Evolutionary conservation across 1,140 invertebrate genomes (phyloP).

Genomic region (Halesus radiatus): DNA sequence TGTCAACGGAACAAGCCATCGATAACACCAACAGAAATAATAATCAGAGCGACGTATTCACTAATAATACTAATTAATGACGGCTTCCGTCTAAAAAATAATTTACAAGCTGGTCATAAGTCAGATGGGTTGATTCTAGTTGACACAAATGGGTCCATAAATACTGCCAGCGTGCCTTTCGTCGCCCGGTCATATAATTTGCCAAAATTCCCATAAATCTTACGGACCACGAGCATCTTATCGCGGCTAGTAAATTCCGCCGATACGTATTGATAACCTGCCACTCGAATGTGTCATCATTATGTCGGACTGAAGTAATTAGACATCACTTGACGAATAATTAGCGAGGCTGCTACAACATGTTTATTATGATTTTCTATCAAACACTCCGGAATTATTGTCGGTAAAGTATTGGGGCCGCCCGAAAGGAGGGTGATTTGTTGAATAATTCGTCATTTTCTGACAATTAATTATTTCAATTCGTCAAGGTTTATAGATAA

Average conservation of each 20-base stretch:
- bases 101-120: constrained; percentile 45
- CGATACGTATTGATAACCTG: constrained; percentile 34
- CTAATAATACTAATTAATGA: constrained; percentile 37
- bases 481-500: neutral
- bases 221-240: constrained; percentile 45
- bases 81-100: constrained; percentile 33
- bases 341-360: neutral
- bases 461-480: neutral
- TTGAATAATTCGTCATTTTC: too few relatives aligned
- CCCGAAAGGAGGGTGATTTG: too few relatives aligned
- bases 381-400: too few relatives aligned
- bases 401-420: too few relatives aligned
- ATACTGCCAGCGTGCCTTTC: constrained; percentile 47
- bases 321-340: neutral
- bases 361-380: too few relatives aligned
- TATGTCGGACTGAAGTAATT: constrained; percentile 29
- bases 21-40: constrained; percentile 18
- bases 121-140: constrained; percentile 50
- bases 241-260: constrained; percentile 11
- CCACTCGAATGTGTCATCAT: constrained; percentile 16
- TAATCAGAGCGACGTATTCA: constrained; percentile 1
- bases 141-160: constrained; percentile 55
- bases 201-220: constrained; percentile 57
- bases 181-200: constrained; percentile 50
- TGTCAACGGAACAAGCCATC: neutral